Percentiles rank a stretch among this genome's conserved stretches.
phyloP scores from a whole-genome alignment of 2,888 invertebrate species.

The Cantharis lateralis region DNA sequence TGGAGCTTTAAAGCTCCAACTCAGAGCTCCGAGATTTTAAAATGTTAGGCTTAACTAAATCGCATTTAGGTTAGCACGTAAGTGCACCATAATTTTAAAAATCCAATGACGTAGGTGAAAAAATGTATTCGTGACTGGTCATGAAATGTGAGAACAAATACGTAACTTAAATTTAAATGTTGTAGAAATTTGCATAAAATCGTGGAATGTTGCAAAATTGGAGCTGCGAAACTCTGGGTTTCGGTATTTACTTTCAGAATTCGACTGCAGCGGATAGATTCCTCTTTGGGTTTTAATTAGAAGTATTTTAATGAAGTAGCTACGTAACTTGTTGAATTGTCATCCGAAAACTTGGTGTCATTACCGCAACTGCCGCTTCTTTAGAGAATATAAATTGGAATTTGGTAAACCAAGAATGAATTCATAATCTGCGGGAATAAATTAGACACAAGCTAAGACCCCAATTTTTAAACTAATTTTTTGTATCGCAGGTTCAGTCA shows the following conservation, averaged over 20 bases:
- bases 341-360: neutral
- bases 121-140: slow-evolving; percentile 13
- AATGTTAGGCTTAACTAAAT: neutral
- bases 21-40: neutral
- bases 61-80: neutral
- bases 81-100: neutral
- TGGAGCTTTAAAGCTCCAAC: neutral
- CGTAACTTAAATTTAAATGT: slow-evolving; percentile 1
- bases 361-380: neutral
- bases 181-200: slow-evolving; percentile 10
- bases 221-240: neutral
- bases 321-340: neutral
- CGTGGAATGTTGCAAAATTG: neutral
- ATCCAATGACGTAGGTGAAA: slow-evolving; percentile 18
- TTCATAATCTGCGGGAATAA: neutral
- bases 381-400: neutral
- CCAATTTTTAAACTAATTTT: neutral
- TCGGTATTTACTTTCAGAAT: neutral
- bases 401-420: neutral
- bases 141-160: slow-evolving; percentile 15
- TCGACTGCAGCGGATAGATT: neutral
- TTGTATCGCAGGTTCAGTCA: neutral
- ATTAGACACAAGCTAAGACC: neutral
- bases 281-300: neutral
- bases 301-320: neutral